These are phyloP conservation scores for Copsychus sechellarum DNA, from an alignment of 2,113 vertebrate genomes.

Conservation along the genomic window DNA sequence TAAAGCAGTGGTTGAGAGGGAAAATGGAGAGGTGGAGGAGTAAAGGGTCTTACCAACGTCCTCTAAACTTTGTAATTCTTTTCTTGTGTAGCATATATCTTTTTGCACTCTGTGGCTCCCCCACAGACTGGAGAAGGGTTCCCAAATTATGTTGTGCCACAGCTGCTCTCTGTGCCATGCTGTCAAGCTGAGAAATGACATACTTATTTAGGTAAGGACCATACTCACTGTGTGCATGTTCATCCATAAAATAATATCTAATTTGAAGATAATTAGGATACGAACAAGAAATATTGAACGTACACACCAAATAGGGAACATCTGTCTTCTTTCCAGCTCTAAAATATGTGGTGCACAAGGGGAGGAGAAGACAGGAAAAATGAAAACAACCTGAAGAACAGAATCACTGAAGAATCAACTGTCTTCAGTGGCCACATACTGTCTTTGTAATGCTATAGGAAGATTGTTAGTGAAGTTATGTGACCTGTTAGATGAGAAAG, in stretches of 20 bases:
- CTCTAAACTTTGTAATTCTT: background rate
- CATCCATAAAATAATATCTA: background rate
- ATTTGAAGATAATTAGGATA: background rate
- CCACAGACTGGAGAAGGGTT: background rate
- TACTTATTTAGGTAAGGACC: background rate
- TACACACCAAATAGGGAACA: background rate
- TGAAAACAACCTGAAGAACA: background rate
- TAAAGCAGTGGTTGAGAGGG: background rate
- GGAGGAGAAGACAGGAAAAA: background rate
- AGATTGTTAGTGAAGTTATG: background rate
- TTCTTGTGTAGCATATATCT: background rate
- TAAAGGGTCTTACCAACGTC: background rate
- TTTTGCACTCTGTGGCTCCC: background rate
- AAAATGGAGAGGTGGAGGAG: background rate
- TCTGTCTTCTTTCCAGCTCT: background rate
- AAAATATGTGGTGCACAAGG: background rate
- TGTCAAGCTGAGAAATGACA: background rate
- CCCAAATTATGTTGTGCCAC: background rate
- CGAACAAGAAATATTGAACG: background rate
- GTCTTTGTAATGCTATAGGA: background rate
- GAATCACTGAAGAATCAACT: background rate
- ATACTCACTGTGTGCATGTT: background rate
- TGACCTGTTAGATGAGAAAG: background rate
- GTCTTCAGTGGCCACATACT: background rate
- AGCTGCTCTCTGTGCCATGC: background rate